Evolutionary conservation across 2,797 vertebrate genomes (phyloP), one percentile per base, ranked within the genome.

Genomic region (Syngnathus rostellatus): DNA sequence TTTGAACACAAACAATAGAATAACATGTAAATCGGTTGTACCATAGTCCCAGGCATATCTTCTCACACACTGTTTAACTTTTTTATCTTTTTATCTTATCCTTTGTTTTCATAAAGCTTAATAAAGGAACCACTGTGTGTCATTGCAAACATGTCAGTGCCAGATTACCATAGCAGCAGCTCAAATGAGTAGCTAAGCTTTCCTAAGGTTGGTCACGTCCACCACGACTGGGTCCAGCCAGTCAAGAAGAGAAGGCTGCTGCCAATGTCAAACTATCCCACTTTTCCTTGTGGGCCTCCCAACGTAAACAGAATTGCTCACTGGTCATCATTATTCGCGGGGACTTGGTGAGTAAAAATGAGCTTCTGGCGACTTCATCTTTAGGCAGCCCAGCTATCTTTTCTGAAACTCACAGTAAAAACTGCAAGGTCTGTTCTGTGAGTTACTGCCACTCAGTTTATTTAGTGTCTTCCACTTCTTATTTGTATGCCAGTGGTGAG

Each of bases 191-290:
- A 66, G 67, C 16, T 5, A 73, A 73, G 78, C 65, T 71, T 71
- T 86, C 79, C 80, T 72, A 51, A 86, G 66, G 85, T 83, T 50
- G 31, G 67, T 87, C 85, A 86, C 83, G 80, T 86, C 83, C 75
- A 68, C 77, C 75, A 68, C 77, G 81, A 76, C 77, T 70, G 77
- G 68, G 72, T 72, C 70, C 73, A 76, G 73, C 57, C 79, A 84
- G 81, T 63, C 77, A 77, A 73, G 74, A 83, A 73, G 74, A 83
- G 69, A 74, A 71, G 61, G 63, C 67, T 6, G 43, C 70, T 75
- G 77, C 79, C 78, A 72, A 68, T 66, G 50, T 62, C 69, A 70
- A 69, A 23, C 74, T 63, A 38, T 67, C 68, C 58, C 67, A 62
- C 23, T 53, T 6, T 50, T 63, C 65, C 79, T 71, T 64, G 46